These are phyloP conservation scores for Ranitomeya imitator DNA, from an alignment of 2,113 vertebrate genomes.

Conservation along the genomic window DNA sequence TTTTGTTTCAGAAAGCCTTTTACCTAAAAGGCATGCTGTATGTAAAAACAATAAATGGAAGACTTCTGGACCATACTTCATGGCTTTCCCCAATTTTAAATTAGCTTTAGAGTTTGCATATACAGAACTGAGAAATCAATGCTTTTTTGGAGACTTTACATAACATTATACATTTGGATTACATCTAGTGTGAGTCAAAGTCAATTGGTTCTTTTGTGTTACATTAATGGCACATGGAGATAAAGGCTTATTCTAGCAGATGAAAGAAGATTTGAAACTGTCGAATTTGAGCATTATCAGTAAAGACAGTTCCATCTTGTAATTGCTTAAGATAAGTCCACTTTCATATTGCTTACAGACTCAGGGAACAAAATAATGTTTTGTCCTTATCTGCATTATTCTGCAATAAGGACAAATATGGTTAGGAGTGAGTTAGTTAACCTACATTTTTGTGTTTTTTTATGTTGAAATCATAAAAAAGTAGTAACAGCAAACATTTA, in stretches of 20 bases:
- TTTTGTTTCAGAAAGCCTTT: not conserved
- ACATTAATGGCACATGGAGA: slow-evolving; percentile 46
- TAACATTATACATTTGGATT: slow-evolving; percentile 37
- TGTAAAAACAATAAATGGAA: not conserved
- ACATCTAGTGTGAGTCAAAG: slow-evolving; percentile 40
- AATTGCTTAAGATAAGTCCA: slow-evolving; percentile 36
- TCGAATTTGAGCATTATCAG: slow-evolving; percentile 46
- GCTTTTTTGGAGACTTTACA: slow-evolving; percentile 20
- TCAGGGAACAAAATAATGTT: slow-evolving; percentile 17
- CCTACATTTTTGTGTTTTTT: not conserved
- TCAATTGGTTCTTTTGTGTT: slow-evolving; percentile 48
- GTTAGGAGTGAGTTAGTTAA: not conserved
- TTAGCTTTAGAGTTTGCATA: not conserved
- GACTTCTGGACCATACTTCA: not conserved
- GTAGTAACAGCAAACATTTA: not conserved
- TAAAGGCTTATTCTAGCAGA: slow-evolving; percentile 40
- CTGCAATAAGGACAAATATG: not conserved
- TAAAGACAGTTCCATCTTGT: slow-evolving; percentile 40
- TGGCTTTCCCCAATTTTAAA: not conserved
- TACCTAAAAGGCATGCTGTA: not conserved
- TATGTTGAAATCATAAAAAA: not conserved
- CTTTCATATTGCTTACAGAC: slow-evolving; percentile 23
- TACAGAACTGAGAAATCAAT: not conserved
- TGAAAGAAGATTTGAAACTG: slow-evolving; percentile 44
- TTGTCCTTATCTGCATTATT: not conserved